Evolutionary conservation across 2,888 invertebrate genomes (phyloP).

Genomic region (Cephus pygmeus): DNA sequence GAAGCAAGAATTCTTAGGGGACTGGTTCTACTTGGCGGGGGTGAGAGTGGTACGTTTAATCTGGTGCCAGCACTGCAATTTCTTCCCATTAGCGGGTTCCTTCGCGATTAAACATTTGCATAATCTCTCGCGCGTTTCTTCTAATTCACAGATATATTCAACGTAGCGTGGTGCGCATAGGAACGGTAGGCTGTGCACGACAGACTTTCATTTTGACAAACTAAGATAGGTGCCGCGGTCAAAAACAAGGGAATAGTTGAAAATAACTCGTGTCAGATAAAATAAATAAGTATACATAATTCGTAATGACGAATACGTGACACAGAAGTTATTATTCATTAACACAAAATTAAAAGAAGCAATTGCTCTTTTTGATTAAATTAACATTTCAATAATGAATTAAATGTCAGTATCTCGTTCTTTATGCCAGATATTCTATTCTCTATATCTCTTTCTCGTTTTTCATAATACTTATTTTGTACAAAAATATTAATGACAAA

Average conservation of each 20-base stretch:
- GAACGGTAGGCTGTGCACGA: background rate
- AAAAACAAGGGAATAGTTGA: background rate
- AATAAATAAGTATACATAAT: background rate
- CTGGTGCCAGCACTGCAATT: conserved; percentile 63
- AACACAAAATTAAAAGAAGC: too few species aligned
- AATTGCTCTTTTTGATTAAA: too few species aligned
- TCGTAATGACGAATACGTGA: too few species aligned
- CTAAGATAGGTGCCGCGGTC: background rate
- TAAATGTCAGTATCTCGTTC: too few species aligned
- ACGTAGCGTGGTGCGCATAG: conserved; percentile 18
- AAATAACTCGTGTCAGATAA: background rate
- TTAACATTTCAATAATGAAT: too few species aligned
- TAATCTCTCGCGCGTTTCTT: conserved; percentile 54
- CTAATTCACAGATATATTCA: conserved; percentile 50
- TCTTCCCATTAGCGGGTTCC: conserved; percentile 62
- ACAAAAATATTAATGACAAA: too few species aligned
- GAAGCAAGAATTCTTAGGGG: conserved; percentile 24
- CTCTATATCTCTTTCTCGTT: too few species aligned
- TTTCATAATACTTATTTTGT: too few species aligned
- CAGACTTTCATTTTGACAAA: conserved; percentile 1
- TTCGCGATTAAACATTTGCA: conserved; percentile 64
- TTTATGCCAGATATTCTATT: too few species aligned
- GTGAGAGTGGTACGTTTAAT: conserved; percentile 48
- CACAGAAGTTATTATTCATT: too few species aligned
- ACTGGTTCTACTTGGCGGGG: conserved; percentile 16